Conservation (phyloP, 2,113 vertebrate genomes). For the Tetrao urogallus region DNA sequence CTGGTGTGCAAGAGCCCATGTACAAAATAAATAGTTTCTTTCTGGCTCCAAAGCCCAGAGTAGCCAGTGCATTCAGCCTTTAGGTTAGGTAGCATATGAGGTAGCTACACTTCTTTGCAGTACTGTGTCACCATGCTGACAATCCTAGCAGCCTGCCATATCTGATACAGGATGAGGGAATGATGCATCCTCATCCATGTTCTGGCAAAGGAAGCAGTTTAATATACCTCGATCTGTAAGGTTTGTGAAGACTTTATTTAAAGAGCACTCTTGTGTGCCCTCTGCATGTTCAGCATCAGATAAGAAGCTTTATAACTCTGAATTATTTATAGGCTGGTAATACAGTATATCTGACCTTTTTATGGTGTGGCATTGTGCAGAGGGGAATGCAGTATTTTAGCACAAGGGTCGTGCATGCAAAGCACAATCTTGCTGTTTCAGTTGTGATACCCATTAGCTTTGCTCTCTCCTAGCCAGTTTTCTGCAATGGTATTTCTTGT, state of each 20-base stretch:
- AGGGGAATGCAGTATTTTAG: conserved; percentile 13
- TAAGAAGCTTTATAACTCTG: conserved; percentile 62
- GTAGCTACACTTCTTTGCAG: not conserved
- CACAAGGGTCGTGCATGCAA: not conserved
- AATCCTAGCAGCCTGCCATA: not conserved
- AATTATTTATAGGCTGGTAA: conserved; percentile 71
- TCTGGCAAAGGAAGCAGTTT: not conserved
- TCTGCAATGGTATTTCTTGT: not conserved
- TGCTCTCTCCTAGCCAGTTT: not conserved
- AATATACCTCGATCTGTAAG: not conserved
- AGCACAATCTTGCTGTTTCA: not conserved
- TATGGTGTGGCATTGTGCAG: not conserved
- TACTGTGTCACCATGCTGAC: not conserved
- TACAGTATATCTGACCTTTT: conserved; percentile 59
- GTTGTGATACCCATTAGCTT: not conserved
- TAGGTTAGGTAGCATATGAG: not conserved
- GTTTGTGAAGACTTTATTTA: conserved; percentile 37
- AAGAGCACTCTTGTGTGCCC: conserved; percentile 39
- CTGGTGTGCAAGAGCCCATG: not conserved
- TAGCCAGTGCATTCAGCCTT: not conserved
- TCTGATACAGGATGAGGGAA: not conserved
- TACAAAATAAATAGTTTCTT: not conserved
- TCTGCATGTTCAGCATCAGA: conserved; percentile 43
- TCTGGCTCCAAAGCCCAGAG: not conserved
- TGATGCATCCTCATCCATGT: rapidly evolving